Evolutionary conservation across 2,888 invertebrate genomes (phyloP), one percentile per base, ranked within the genome.

Genomic region (Xestoiulus laeticollis): DNA sequence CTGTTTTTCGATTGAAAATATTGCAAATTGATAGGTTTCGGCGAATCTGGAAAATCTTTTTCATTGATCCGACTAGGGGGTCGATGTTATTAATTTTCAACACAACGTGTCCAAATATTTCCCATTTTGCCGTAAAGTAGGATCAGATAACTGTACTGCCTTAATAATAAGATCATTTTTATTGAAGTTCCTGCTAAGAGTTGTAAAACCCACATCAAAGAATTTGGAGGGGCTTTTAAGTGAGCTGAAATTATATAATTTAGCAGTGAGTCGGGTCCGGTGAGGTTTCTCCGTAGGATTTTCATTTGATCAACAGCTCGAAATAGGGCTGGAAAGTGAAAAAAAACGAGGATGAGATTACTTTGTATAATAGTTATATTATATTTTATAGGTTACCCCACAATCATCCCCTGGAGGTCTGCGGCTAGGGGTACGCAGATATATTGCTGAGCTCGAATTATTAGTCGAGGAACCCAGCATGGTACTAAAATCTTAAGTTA

Each of bases 281-380:
- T 2, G 68, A 26, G 26, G 16, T 30, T 78, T 78, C 78, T 10
- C 26, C 78, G 22, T 10, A 22, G 5, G 68, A 10, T 22, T 68
- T 68, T 26, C 68, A 30, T 16, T 6, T n/a, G 68, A 26, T 68
- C 22, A 10, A 8, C 5, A 68, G 68, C 26, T 10, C 16, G 48
- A 48, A 8, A 16, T 48, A 12, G 16, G 59, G 59, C 22, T 59
- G 59, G 78, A 30, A 26, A 78, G 78, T 78, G 59, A 59, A 78
- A 78, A 78, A 68, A 78, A 78, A 78, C 30, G 30, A 30, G 78
- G 78, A 78, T 30, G 78, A 30, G 78, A 78, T 78, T 78, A 78
- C 78, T 78, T 78, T 78, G 78, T 78, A 78, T 78, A 78, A 78
- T 78, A 78, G 78, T 78, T 78, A 78, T 78, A 78, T 78, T 78